Evolutionary conservation across 2,888 invertebrate genomes (phyloP), one percentile per base, ranked within the genome.

Genomic region (Drosophila infuscata): DNA sequence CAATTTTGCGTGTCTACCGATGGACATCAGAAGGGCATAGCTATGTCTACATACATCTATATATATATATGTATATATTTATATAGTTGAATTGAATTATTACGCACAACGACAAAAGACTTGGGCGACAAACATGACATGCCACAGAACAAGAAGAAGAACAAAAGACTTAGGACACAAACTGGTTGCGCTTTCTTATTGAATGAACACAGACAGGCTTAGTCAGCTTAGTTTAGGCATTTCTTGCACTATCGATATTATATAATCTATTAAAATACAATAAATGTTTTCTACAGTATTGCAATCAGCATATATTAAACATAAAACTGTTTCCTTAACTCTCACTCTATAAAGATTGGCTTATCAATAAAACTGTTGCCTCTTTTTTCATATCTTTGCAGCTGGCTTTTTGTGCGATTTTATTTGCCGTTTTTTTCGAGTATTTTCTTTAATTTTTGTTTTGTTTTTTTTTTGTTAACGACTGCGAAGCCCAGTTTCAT

Each of bases 71-170:
- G 30, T 30, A 38, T 43, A 20, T 52, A 51, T 11, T 9, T 38
- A 60, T 51, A 20, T 46, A 36, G 38, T 36, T 36, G 11, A 86
- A 88, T 83, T 83, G 87, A 88, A 83, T 83, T 83, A 87, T 86
- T 83, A 70, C 62, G 60, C 77, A 49, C 54, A 61, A 63, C 63
- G 59, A 83, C 81, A 83, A 77, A 71, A 77, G 81, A 66, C 73
- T 70, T 65, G 69, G 62, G 67, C 77, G 62, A 87, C 84, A 84
- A 89, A 81, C 84, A 54, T 63, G 70, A 62, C 17, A 58, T 25
- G 51, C 52, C 63, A 32, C 63, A 60, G 12, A 38, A 3, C 7
- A 17, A n/a, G n/a, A n/a, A n/a, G 43, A 17, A 12, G 29, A 30
- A 72, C 63, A 29, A 17, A 74, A 61, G 75, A 74, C 76, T 79